A percentile compares a stretch with the other conserved stretches of the same genome.
Evolutionary conservation across 1,140 invertebrate species (phyloP).

Genomic region (Drosophila sulfurigaster): DNA sequence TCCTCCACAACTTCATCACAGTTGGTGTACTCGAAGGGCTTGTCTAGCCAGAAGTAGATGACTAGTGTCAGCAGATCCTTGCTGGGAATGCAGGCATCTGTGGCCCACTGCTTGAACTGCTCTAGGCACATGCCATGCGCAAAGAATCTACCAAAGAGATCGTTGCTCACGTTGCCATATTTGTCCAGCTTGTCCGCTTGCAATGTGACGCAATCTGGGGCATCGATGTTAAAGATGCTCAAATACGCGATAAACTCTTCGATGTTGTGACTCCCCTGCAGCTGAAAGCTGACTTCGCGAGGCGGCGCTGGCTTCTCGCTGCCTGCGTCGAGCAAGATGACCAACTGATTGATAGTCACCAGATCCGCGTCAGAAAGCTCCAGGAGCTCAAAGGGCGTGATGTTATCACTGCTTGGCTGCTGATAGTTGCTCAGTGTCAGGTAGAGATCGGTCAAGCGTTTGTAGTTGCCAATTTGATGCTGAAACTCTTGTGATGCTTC

Average conservation of each 20-base stretch:
- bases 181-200: slow-evolving; percentile 48
- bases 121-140: slow-evolving; percentile 57
- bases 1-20: slow-evolving; percentile 82
- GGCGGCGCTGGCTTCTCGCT: slow-evolving; percentile 40
- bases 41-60: slow-evolving; percentile 80
- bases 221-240: slow-evolving; percentile 72
- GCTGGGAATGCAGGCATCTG: slow-evolving; percentile 56
- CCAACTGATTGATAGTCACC: slow-evolving; percentile 79
- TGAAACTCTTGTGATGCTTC: slow-evolving; percentile 47
- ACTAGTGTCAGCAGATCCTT: slow-evolving; percentile 73
- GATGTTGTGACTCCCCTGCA: slow-evolving; percentile 51
- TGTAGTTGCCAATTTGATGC: slow-evolving; percentile 69
- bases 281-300: slow-evolving; percentile 66
- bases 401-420: background rate
- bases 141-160: slow-evolving; percentile 73
- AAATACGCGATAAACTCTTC: slow-evolving; percentile 80
- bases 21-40: slow-evolving; percentile 75
- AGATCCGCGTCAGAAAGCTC: slow-evolving; percentile 75
- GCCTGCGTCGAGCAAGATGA: slow-evolving; percentile 60
- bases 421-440: slow-evolving; percentile 40
- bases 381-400: slow-evolving; percentile 53
- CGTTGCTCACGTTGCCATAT: slow-evolving; percentile 67
- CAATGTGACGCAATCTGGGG: slow-evolving; percentile 48
- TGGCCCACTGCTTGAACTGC: slow-evolving; percentile 67
- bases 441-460: slow-evolving; percentile 72